phyloP scores from a whole-genome alignment of 2,888 invertebrate genomes.

The Eurytoma adleriae region DNA sequence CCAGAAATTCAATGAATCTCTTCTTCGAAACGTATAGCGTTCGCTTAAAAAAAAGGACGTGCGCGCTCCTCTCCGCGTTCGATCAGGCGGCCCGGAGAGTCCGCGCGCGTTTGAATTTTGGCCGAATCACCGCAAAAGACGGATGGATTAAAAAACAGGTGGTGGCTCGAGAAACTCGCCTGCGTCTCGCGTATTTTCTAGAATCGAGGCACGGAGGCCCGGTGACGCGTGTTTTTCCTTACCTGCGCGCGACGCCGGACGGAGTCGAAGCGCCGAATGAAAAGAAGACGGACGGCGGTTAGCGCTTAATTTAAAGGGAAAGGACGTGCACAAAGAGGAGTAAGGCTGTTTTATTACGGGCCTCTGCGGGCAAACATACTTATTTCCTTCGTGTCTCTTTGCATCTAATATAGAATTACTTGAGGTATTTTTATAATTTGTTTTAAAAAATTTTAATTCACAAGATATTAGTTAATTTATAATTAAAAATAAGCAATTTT shows the following conservation, averaged over 20 bases:
- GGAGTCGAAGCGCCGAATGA: neutral
- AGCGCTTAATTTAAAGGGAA: neutral
- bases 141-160: neutral
- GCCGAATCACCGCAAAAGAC: neutral
- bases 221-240: neutral
- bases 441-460: too few species aligned
- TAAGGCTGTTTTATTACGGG: neutral
- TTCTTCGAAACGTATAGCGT: constrained; percentile 8
- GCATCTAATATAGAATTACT: too few species aligned
- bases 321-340: neutral
- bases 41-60: constrained; percentile 4
- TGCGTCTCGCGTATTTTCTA: neutral
- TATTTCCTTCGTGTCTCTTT: too few species aligned
- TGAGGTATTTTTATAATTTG: too few species aligned
- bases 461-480: too few species aligned
- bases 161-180: neutral
- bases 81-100: neutral
- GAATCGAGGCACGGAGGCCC: neutral
- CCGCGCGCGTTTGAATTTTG: neutral
- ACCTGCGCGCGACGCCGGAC: neutral
- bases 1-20: constrained; percentile 25
- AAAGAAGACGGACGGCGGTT: neutral
- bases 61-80: neutral
- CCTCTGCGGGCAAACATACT: too few species aligned
- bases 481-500: too few species aligned